These are phyloP conservation scores for Melanotaenia nigrans DNA, from an alignment of 2,797 vertebrate species.

Conservation along the genomic window DNA sequence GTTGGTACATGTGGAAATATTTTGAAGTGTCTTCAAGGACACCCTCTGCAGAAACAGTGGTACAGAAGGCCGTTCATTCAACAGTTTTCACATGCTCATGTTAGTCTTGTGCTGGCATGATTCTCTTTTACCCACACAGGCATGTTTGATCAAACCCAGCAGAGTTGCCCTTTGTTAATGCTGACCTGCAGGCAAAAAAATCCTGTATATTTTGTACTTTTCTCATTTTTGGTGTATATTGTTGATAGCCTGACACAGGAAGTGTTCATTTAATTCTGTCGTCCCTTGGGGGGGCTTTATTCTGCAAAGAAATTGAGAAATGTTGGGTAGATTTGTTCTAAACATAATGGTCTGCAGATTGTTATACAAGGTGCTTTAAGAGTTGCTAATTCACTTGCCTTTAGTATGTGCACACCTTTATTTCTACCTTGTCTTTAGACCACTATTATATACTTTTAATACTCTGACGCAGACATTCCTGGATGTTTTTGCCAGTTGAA, in stretches of 20 bases:
- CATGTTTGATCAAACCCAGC: neutral
- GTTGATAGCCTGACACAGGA: neutral
- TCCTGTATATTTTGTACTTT: neutral
- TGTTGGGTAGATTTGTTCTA: neutral
- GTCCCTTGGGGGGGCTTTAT: neutral
- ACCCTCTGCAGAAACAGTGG: conserved; percentile 6
- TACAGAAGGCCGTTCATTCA: conserved; percentile 60
- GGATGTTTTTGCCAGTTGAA: too few relatives aligned
- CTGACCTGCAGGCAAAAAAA: neutral
- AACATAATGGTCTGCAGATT: too few relatives aligned
- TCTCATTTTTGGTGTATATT: neutral
- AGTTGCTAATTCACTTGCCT: too few relatives aligned
- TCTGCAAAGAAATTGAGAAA: neutral
- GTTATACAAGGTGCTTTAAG: too few relatives aligned
- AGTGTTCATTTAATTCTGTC: neutral
- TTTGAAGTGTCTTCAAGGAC: neutral
- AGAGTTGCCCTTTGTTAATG: conserved; percentile 6
- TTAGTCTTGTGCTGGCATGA: conserved; percentile 19
- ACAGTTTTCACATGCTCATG: conserved; percentile 35
- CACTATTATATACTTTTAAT: too few relatives aligned
- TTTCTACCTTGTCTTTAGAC: too few relatives aligned
- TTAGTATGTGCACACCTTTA: too few relatives aligned
- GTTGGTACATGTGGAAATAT: conserved; percentile 10
- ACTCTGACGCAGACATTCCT: too few relatives aligned
- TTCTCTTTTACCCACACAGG: conserved; percentile 1